These are phyloP conservation scores for Sarcophaga variegata DNA, from an alignment of 2,888 invertebrate genomes.

Conservation along the genomic window DNA sequence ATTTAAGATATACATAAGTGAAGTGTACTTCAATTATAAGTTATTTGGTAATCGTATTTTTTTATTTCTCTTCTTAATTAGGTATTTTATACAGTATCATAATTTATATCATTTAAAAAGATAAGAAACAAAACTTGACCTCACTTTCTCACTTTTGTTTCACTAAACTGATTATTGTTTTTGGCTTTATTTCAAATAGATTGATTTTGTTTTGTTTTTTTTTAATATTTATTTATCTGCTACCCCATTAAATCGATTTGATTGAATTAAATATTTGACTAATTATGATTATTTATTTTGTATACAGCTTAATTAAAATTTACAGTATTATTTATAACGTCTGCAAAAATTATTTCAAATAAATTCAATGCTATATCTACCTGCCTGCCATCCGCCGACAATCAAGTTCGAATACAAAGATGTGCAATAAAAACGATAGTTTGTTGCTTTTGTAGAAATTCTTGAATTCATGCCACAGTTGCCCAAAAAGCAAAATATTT, in stretches of 20 bases:
- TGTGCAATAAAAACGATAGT: not conserved
- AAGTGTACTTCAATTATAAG: too few relatives aligned
- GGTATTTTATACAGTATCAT: slow-evolving; percentile 17
- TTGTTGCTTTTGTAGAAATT: slow-evolving; percentile 47
- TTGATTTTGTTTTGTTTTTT: not conserved
- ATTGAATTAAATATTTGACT: slow-evolving; percentile 1
- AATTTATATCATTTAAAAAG: not conserved
- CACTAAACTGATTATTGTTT: not conserved
- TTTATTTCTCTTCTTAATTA: not conserved
- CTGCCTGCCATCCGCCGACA: not conserved
- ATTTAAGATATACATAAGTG: too few relatives aligned
- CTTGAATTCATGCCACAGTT: slow-evolving; percentile 43
- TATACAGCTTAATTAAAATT: slow-evolving; percentile 7
- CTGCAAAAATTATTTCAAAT: slow-evolving; percentile 15
- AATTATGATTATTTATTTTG: slow-evolving; percentile 14
- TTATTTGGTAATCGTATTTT: too few relatives aligned
- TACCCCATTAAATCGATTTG: not conserved
- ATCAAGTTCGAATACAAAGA: slow-evolving; percentile 36
- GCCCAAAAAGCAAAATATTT: slow-evolving; percentile 33
- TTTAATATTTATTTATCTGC: not conserved
- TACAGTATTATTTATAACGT: not conserved
- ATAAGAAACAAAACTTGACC: not conserved
- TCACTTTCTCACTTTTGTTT: not conserved
- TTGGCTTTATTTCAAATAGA: not conserved
- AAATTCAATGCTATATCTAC: slow-evolving; percentile 19